Conservation (phyloP, 2,888 invertebrate species). For the Willowsia nigromaculata region DNA sequence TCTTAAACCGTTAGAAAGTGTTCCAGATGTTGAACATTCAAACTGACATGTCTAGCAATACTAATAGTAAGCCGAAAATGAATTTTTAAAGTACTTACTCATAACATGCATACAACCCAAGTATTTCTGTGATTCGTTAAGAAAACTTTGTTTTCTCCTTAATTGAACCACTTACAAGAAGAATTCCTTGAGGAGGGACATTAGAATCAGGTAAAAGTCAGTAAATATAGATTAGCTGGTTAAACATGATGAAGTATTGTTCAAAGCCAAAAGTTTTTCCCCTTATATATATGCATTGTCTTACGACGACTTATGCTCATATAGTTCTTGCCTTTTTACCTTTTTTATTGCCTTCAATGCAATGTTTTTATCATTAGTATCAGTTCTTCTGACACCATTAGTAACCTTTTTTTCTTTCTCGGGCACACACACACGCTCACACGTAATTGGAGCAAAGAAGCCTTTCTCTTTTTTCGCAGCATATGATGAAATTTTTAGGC, state of each 20-base stretch:
- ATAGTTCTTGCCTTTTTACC: not conserved
- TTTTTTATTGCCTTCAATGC: conserved; percentile 12
- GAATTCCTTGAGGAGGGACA: not conserved
- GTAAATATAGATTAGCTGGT: conserved; percentile 13
- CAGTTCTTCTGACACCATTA: conserved; percentile 9
- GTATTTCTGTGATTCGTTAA: not conserved
- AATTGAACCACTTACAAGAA: not conserved
- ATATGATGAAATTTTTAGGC: not conserved
- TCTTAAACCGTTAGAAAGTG: too few species aligned
- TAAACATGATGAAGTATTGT: conserved; percentile 13
- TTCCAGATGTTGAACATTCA: too few species aligned
- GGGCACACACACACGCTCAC: not conserved
- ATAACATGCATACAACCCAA: not conserved
- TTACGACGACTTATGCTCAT: not conserved
- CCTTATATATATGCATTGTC: not conserved
- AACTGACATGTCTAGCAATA: too few species aligned
- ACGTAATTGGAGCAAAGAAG: not conserved
- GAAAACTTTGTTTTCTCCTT: not conserved
- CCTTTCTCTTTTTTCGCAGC: not conserved
- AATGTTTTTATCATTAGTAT: conserved; percentile 39
- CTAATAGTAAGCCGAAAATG: too few species aligned
- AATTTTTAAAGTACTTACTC: not conserved
- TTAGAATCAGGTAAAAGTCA: conserved; percentile 14
- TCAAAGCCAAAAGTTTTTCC: conserved; percentile 4
- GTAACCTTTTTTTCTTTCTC: not conserved